phyloP scores from a whole-genome alignment of 2,888 invertebrate species.

The Stenolophus ochropezus region DNA sequence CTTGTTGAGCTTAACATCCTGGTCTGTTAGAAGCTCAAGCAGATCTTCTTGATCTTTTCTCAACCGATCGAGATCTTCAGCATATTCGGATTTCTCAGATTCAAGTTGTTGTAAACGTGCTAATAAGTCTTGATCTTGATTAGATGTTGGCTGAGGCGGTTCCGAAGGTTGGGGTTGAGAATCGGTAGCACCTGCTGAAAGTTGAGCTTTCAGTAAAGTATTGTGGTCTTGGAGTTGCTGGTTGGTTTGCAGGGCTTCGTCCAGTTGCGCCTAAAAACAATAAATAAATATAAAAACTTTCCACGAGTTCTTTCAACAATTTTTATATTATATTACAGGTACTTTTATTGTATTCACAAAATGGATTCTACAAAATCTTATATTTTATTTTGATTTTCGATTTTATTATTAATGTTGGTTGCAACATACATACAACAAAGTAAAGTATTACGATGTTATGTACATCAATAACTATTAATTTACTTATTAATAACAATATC shows the following conservation, averaged over 20 bases:
- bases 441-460: too few species aligned
- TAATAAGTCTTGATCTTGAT: conserved; percentile 61
- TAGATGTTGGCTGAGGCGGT: neutral
- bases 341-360: too few species aligned
- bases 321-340: too few species aligned
- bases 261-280: conserved; percentile 74
- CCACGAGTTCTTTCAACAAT: too few species aligned
- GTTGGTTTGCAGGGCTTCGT: conserved; percentile 82
- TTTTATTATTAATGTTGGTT: too few species aligned
- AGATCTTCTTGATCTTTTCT: conserved; percentile 96
- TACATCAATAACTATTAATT: too few species aligned
- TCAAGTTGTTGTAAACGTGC: conserved; percentile 66
- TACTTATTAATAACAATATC: too few species aligned
- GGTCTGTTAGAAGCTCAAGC: conserved; percentile 91
- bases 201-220: conserved; percentile 86
- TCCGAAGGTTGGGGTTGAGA: conserved; percentile 30
- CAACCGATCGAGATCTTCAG: conserved; percentile 78
- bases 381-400: too few species aligned
- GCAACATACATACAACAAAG: too few species aligned
- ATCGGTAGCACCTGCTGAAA: conserved; percentile 72
- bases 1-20: conserved; percentile 76
- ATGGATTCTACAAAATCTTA: too few species aligned
- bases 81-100: conserved; percentile 70
- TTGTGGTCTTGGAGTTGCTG: conserved; percentile 90
- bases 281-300: too few species aligned